Percentiles rank a stretch among this genome's conserved stretches.
These are phyloP conservation scores for Colinus virginianus DNA, from an alignment of 2,113 vertebrate genomes.

Conservation along the genomic window DNA sequence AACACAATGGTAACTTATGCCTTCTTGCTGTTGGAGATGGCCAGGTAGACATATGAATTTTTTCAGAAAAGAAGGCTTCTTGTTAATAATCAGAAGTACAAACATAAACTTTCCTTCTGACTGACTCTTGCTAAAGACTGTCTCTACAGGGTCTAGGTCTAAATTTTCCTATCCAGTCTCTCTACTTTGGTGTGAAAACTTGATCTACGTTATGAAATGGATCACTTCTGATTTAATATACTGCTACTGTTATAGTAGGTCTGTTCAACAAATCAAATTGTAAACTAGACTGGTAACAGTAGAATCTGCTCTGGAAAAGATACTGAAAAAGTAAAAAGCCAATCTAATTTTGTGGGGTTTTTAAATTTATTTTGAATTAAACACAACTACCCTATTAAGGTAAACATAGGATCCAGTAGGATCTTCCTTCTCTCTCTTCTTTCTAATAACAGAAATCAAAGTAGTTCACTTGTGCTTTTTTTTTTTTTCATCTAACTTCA, in stretches of 20 bases:
- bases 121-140: background rate
- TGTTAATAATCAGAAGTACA: background rate
- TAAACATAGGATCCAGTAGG: background rate
- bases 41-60: background rate
- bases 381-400: background rate
- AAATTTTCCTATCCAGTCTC: background rate
- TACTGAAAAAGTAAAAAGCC: background rate
- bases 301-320: background rate
- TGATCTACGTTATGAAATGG: background rate
- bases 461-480: background rate
- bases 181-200: background rate
- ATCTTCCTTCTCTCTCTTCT: background rate
- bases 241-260: background rate
- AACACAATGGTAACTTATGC: background rate
- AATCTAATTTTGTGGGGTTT: background rate
- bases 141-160: background rate
- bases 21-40: background rate
- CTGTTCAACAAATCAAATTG: background rate
- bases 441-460: background rate
- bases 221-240: background rate
- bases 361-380: background rate
- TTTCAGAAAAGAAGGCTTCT: background rate
- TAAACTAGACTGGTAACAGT: background rate
- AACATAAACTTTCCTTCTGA: background rate
- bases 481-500: background rate